A percentile compares a stretch with the other conserved stretches of the same genome.
phyloP scores from a whole-genome alignment of 2,888 invertebrate species.

The Gastrophysa polygoni region DNA sequence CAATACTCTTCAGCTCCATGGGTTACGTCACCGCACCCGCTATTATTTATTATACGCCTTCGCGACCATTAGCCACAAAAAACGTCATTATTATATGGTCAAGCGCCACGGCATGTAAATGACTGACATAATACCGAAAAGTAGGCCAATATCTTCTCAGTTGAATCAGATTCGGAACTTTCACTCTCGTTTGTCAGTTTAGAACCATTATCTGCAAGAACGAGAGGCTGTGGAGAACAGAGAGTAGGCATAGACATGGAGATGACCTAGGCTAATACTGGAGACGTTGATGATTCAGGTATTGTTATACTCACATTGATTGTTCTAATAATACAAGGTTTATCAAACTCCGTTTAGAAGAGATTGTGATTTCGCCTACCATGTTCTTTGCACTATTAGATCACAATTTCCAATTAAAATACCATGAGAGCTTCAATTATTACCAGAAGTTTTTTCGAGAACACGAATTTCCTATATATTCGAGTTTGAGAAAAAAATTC shows the following conservation, averaged over 20 bases:
- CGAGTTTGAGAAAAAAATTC: too few species aligned
- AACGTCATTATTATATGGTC: constrained; percentile 2
- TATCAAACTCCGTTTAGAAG: too few species aligned
- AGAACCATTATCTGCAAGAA: constrained; percentile 13
- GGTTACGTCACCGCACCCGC: background rate
- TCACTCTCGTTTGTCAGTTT: constrained; percentile 27
- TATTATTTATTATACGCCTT: constrained; percentile 4
- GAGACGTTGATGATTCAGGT: background rate
- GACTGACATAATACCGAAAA: constrained; percentile 24
- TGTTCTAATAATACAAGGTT: too few species aligned
- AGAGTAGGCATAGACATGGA: background rate
- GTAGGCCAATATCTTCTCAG: constrained; percentile 28
- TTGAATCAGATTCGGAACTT: constrained; percentile 25
- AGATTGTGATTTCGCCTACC: too few species aligned
- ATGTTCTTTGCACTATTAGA: too few species aligned
- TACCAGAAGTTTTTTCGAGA: too few species aligned
- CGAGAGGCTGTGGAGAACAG: background rate
- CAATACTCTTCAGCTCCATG: background rate
- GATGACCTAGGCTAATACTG: constrained; percentile 25
- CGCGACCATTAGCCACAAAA: constrained; percentile 11
- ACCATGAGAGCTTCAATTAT: too few species aligned
- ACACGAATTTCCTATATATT: too few species aligned
- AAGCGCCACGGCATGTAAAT: constrained; percentile 17
- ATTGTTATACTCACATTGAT: background rate
- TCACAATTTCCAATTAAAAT: too few species aligned